Evolutionary conservation across 2,113 vertebrate genomes (phyloP).

Genomic region (Rafetus swinhoei): DNA sequence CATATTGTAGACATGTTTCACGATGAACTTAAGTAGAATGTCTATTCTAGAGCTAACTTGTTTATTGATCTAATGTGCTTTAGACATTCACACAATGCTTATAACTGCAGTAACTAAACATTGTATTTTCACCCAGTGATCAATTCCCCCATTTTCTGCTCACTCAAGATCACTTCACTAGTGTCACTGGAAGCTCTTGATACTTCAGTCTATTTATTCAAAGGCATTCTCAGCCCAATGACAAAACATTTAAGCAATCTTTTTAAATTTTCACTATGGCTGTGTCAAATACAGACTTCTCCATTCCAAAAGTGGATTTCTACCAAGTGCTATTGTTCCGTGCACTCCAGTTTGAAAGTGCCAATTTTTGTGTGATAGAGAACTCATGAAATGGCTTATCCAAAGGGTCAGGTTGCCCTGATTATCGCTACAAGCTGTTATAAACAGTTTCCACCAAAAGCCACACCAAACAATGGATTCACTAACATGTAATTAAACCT

Average conservation of each 20-base stretch:
- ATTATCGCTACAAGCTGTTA: background rate
- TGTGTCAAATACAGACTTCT: background rate
- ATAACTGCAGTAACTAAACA: background rate
- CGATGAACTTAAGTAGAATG: background rate
- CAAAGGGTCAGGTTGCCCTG: background rate
- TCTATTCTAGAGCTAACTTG: background rate
- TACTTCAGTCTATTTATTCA: conserved; percentile 27
- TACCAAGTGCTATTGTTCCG: background rate
- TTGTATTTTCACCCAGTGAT: background rate
- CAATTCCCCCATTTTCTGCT: background rate
- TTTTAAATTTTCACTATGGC: background rate
- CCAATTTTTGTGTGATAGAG: background rate
- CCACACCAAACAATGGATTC: background rate
- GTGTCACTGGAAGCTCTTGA: background rate
- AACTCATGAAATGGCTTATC: background rate
- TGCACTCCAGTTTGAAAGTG: background rate
- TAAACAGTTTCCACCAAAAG: background rate
- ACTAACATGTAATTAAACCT: background rate
- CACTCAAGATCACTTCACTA: background rate
- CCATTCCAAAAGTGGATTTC: background rate
- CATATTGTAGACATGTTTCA: background rate
- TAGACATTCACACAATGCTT: background rate
- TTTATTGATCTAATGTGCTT: background rate
- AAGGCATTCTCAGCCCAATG: background rate
- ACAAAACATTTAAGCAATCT: background rate